Conservation (phyloP, 2,888 invertebrate genomes). For the Prenolepis imparis region DNA sequence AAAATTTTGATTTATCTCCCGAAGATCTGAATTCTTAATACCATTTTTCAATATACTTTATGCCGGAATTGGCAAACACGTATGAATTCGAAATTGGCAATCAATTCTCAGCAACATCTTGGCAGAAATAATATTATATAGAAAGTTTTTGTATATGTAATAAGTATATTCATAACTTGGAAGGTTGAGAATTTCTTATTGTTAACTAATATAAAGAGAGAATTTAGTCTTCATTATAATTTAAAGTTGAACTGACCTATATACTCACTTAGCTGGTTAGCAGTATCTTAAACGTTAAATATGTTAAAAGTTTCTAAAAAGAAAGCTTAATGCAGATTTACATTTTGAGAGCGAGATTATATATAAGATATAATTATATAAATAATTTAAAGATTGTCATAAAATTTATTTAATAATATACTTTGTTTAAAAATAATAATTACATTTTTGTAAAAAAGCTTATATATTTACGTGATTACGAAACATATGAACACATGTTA, state of each 20-base stretch:
- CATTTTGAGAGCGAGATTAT: not conserved
- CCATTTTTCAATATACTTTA: not conserved
- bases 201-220: not conserved
- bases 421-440: not conserved
- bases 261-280: not conserved
- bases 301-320: not conserved
- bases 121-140: not conserved
- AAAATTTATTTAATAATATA: conserved; percentile 10
- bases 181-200: not conserved
- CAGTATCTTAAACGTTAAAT: not conserved
- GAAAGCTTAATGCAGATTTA: not conserved
- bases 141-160: not conserved
- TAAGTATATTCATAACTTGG: not conserved
- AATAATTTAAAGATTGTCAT: conserved; percentile 6
- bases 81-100: not conserved
- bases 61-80: not conserved
- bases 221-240: not conserved
- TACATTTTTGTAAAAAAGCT: not conserved
- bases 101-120: not conserved
- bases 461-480: not conserved
- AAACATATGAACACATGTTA: not conserved
- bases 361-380: not conserved
- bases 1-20: not conserved
- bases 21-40: not conserved
- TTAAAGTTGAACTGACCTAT: not conserved